Conservation (phyloP, 1,140 invertebrate genomes). For the Diachasma alloeum region DNA sequence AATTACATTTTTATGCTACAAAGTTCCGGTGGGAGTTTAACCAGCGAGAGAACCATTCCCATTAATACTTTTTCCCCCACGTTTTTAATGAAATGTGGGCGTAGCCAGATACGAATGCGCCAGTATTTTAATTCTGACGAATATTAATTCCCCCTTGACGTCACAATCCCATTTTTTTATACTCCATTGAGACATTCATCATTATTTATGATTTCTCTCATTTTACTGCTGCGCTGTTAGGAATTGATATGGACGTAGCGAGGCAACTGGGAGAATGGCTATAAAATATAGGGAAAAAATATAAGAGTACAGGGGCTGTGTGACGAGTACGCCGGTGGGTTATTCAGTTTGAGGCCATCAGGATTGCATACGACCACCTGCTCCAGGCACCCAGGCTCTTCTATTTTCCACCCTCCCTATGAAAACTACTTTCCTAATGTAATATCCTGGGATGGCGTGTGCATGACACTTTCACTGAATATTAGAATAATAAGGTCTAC, state of each 20-base stretch:
- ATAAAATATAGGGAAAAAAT: neutral
- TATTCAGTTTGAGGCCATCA: conserved; percentile 2
- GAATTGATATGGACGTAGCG: too few relatives aligned
- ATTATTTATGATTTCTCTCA: too few relatives aligned
- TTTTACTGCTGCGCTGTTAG: too few relatives aligned
- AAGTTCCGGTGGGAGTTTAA: neutral
- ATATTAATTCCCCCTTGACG: neutral
- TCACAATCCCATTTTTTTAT: too few relatives aligned
- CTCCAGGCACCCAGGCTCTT: neutral
- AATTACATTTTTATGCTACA: neutral
- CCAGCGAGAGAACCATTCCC: neutral
- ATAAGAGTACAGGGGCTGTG: neutral
- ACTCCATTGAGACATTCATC: too few relatives aligned
- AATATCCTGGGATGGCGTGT: conserved; percentile 13
- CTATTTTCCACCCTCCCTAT: neutral
- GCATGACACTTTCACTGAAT: conserved; percentile 14
- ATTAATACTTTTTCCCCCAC: neutral
- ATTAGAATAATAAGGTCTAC: conserved; percentile 28
- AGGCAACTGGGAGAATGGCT: neutral
- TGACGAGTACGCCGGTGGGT: neutral
- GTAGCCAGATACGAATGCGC: neutral
- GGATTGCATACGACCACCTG: conserved; percentile 7
- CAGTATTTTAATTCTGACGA: neutral
- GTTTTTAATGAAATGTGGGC: neutral
- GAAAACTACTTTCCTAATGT: conserved; percentile 20